Evolutionary conservation across 2,113 vertebrate genomes (phyloP).

Genomic region (Fukomys damarensis): DNA sequence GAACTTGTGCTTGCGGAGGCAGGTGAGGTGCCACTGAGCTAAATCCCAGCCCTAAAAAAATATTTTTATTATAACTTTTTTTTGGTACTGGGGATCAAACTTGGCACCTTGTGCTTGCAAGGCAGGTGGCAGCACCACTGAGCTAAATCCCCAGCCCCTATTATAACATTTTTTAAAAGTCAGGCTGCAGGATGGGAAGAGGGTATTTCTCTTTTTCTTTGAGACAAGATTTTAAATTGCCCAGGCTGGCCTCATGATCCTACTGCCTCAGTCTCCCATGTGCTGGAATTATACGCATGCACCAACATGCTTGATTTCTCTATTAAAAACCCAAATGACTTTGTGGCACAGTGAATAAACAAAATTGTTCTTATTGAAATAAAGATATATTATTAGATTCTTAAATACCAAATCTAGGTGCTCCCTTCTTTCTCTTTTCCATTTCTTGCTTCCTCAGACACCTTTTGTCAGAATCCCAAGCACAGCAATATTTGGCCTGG

Average conservation of each 20-base stretch:
- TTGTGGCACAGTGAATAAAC: slow-evolving; percentile 26
- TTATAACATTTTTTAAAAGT: background rate
- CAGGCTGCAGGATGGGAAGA: background rate
- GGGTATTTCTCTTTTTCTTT: background rate
- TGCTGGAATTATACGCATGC: background rate
- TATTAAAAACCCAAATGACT: slow-evolving; percentile 25
- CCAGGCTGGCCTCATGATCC: background rate
- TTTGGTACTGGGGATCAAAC: too few species aligned
- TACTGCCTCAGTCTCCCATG: background rate
- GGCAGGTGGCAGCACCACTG: too few species aligned
- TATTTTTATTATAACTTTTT: too few species aligned
- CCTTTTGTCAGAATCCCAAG: background rate
- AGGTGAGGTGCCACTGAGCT: too few species aligned
- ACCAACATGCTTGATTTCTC: background rate
- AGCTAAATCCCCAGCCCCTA: too few species aligned
- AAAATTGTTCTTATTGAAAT: slow-evolving; percentile 13
- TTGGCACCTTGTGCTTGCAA: too few species aligned
- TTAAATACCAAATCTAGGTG: background rate
- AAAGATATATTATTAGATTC: slow-evolving; percentile 6
- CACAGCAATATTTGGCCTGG: background rate
- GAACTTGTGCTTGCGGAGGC: too few species aligned
- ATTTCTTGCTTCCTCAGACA: background rate
- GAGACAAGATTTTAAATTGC: background rate
- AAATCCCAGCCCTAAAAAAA: too few species aligned
- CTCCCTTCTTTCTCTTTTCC: background rate